A percentile compares a stretch with the other conserved stretches of the same genome.
These are phyloP conservation scores for Hydra vulgaris DNA, from an alignment of 30 jellyfish, hydroid and myxozoan genomes.

Conservation along the genomic window DNA sequence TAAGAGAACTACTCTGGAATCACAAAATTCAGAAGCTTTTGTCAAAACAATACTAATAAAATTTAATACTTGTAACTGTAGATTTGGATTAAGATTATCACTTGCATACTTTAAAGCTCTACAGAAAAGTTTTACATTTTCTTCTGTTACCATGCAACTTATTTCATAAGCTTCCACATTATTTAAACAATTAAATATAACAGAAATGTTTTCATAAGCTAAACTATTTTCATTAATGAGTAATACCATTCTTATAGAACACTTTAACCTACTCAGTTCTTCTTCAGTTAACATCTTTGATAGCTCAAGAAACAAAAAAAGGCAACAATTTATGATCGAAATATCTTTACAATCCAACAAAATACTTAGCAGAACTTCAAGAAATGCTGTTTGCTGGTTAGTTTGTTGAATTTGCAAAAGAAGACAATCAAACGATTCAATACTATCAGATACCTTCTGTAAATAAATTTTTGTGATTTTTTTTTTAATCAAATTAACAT, in stretches of 20 bases:
- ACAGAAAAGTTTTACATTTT: constrained; percentile 12
- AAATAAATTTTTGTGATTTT: not conserved
- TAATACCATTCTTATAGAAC: not conserved
- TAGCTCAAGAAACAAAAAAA: not conserved
- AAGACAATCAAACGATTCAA: not conserved
- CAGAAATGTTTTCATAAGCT: not conserved
- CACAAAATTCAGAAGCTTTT: constrained; percentile 2
- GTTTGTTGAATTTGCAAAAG: not conserved
- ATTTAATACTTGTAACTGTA: constrained; percentile 8
- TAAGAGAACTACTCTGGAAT: not conserved
- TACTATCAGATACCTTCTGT: not conserved
- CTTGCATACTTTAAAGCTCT: not conserved
- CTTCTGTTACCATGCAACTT: not conserved
- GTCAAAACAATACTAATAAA: constrained; percentile 5
- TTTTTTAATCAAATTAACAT: not conserved
- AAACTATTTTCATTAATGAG: constrained; percentile 1
- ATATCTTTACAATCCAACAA: not conserved
- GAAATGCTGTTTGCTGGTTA: not conserved
- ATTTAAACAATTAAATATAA: constrained; percentile 8
- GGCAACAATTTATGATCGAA: not conserved
- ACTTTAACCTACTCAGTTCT: not conserved
- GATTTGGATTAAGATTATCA: constrained; percentile 1
- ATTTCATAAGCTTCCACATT: not conserved
- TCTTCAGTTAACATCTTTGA: not conserved
- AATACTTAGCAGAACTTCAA: not conserved